phyloP scores from a whole-genome alignment of 2,113 vertebrate species.

The Centrocercus urophasianus region DNA sequence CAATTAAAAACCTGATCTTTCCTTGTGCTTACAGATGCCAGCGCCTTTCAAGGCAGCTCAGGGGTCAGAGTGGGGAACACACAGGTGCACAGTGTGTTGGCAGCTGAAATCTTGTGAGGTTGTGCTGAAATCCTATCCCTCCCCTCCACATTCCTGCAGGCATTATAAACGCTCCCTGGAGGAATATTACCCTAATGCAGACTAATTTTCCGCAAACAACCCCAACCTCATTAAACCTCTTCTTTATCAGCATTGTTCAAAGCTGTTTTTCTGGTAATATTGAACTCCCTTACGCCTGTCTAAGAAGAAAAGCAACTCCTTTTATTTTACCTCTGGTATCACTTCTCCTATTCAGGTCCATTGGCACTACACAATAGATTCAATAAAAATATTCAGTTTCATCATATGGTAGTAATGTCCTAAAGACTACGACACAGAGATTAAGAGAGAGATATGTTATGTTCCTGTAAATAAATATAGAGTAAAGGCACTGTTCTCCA shows the following conservation, averaged over 20 bases:
- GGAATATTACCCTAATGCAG: slow-evolving; percentile 74
- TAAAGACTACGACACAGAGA: background rate
- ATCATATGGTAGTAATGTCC: background rate
- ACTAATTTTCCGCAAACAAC: slow-evolving; percentile 72
- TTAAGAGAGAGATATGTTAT: background rate
- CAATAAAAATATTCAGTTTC: slow-evolving; percentile 59
- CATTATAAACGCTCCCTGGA: slow-evolving; percentile 76
- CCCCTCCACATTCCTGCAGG: slow-evolving; percentile 76
- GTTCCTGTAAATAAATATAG: background rate
- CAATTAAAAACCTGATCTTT: slow-evolving; percentile 60
- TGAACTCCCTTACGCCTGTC: slow-evolving; percentile 11
- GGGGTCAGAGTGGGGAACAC: slow-evolving; percentile 76
- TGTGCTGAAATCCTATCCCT: slow-evolving; percentile 70
- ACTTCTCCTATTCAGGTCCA: slow-evolving; percentile 31
- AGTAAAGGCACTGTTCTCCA: background rate
- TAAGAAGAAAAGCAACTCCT: slow-evolving; percentile 21
- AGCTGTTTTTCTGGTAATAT: slow-evolving; percentile 45
- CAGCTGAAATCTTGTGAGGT: slow-evolving; percentile 67
- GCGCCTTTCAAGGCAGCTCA: slow-evolving; percentile 66
- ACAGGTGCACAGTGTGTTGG: slow-evolving; percentile 76
- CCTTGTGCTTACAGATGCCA: slow-evolving; percentile 73
- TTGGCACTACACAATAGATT: slow-evolving; percentile 14
- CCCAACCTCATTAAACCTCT: slow-evolving; percentile 62
- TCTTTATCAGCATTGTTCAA: slow-evolving; percentile 69
- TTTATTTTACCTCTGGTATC: slow-evolving; percentile 52